A percentile compares a stretch with the other conserved stretches of the same genome.
Conservation (phyloP, 2,113 vertebrate genomes). For the Anarrhichthys ocellatus region DNA sequence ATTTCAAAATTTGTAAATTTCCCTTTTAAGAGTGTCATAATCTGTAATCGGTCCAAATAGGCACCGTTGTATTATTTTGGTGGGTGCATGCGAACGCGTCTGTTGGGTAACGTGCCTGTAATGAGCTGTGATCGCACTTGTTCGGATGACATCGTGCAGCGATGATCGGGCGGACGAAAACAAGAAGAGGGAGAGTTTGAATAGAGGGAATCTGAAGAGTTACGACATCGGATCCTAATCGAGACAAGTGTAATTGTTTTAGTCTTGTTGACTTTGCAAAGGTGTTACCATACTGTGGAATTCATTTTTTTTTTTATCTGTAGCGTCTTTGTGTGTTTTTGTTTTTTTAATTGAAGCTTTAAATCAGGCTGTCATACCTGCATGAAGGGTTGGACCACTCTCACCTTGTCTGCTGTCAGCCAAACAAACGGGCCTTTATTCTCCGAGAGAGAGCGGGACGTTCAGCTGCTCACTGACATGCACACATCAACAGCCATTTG, state of each 20-base stretch:
- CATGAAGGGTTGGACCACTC: conserved; percentile 44
- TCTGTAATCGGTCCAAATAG: conserved; percentile 33
- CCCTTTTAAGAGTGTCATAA: conserved; percentile 36
- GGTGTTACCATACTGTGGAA: conserved; percentile 10
- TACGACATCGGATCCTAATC: conserved; percentile 49
- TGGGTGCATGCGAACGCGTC: conserved; percentile 1
- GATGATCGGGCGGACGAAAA: conserved; percentile 37
- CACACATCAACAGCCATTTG: not conserved
- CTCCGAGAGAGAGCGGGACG: not conserved
- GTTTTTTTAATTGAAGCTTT: conserved; percentile 62
- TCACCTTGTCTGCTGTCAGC: conserved; percentile 36
- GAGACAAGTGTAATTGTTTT: conserved; percentile 54
- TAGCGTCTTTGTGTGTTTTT: conserved; percentile 34
- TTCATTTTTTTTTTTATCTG: conserved; percentile 8
- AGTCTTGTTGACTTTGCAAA: conserved; percentile 26
- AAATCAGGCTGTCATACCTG: conserved; percentile 66
- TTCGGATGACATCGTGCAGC: conserved; percentile 49
- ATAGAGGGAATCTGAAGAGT: conserved; percentile 19
- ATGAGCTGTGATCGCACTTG: conserved; percentile 67
- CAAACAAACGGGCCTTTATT: conserved; percentile 66
- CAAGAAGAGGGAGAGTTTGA: conserved; percentile 21
- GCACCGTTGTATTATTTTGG: conserved; percentile 20
- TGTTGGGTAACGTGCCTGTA: conserved; percentile 52
- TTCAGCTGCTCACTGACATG: not conserved
- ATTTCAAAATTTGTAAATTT: conserved; percentile 56